Percentiles rank a stretch among this genome's conserved stretches.
These are phyloP conservation scores for Leucoraja ocellata DNA, from an alignment of 2,797 vertebrate species.

Conservation along the genomic window DNA sequence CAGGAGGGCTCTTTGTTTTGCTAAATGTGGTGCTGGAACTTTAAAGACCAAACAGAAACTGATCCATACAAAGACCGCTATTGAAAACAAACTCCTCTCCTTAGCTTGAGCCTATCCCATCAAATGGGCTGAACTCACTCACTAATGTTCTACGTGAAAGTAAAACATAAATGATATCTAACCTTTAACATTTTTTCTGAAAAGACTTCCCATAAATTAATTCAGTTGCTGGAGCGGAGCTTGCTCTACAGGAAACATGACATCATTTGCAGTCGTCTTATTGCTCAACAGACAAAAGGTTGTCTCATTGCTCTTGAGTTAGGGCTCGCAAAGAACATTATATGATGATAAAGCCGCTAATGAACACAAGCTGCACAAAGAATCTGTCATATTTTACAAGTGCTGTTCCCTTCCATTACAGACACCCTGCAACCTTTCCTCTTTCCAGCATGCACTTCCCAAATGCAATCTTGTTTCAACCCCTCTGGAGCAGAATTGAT, in stretches of 20 bases:
- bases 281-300: slow-evolving; percentile 54
- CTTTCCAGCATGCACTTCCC: background rate
- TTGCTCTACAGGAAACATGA: slow-evolving; percentile 57
- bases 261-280: slow-evolving; percentile 52
- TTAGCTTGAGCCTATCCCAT: background rate
- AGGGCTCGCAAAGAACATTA: slow-evolving; percentile 61
- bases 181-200: background rate
- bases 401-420: slow-evolving; percentile 48
- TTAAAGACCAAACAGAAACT: background rate
- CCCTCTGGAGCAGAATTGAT: background rate
- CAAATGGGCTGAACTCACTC: background rate
- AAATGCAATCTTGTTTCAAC: background rate
- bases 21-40: background rate
- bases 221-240: slow-evolving; percentile 51
- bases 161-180: background rate
- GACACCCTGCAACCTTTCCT: slow-evolving; percentile 49
- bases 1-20: background rate
- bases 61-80: background rate
- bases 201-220: slow-evolving; percentile 29
- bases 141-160: background rate
- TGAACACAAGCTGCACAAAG: slow-evolving; percentile 54
- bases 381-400: slow-evolving; percentile 53
- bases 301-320: slow-evolving; percentile 54
- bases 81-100: background rate
- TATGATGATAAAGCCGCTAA: slow-evolving; percentile 63